These are phyloP conservation scores for Noctua pronuba DNA, from an alignment of 2,888 invertebrate genomes.

Conservation along the genomic window DNA sequence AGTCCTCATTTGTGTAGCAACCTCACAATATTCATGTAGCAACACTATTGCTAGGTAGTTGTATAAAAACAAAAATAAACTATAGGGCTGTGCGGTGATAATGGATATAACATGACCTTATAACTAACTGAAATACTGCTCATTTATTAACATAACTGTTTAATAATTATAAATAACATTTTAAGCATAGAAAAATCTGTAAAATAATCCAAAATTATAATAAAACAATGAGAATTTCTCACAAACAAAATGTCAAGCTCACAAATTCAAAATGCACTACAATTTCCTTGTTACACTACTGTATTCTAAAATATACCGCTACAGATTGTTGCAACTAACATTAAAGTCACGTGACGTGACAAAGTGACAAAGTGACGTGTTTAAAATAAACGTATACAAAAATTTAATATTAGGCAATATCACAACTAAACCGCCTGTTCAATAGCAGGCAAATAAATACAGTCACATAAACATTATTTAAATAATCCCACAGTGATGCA, in stretches of 20 bases:
- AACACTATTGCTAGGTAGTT: conserved; percentile 73
- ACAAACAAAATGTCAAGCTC: conserved; percentile 58
- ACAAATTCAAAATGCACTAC: conserved; percentile 76
- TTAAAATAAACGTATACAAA: conserved; percentile 90
- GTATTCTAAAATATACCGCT: conserved; percentile 78
- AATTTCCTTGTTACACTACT: conserved; percentile 75
- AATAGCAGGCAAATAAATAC: conserved; percentile 84
- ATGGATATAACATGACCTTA: conserved; percentile 72
- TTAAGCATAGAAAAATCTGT: conserved; percentile 74
- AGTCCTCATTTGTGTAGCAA: conserved; percentile 80
- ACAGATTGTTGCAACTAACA: conserved; percentile 83
- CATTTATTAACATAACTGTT: conserved; percentile 80
- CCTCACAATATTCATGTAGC: conserved; percentile 75
- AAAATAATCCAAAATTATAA: conserved; percentile 69
- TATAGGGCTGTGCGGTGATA: conserved; percentile 64
- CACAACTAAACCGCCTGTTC: conserved; percentile 88
- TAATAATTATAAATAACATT: conserved; percentile 80
- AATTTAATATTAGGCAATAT: conserved; percentile 88
- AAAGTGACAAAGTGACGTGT: conserved; percentile 79
- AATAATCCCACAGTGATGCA: conserved; percentile 59
- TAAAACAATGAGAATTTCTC: conserved; percentile 77
- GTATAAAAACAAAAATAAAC: conserved; percentile 71
- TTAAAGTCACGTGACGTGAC: conserved; percentile 90
- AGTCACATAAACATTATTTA: conserved; percentile 66
- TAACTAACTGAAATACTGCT: conserved; percentile 88